These are phyloP conservation scores for Pecten maximus DNA, from an alignment of 2,888 invertebrate genomes.

Conservation along the genomic window DNA sequence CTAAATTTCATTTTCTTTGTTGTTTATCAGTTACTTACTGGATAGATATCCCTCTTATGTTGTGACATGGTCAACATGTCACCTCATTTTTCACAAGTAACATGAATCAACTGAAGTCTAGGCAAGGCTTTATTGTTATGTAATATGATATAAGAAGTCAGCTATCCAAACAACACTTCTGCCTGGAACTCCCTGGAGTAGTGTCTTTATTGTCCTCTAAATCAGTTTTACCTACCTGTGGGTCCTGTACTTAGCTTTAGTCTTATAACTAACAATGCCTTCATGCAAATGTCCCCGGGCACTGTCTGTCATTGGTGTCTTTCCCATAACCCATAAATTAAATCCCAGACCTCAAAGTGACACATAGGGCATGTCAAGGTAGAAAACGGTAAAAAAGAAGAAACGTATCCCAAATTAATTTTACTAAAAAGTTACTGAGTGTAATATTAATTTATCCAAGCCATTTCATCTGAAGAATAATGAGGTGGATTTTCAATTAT, in stretches of 20 bases:
- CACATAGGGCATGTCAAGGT: background rate
- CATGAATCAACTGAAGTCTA: background rate
- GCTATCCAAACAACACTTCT: background rate
- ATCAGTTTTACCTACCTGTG: background rate
- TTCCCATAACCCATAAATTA: conserved; percentile 21
- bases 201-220: conserved; percentile 29
- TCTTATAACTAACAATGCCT: background rate
- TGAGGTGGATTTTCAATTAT: no score
- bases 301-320: conserved; percentile 1
- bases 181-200: background rate
- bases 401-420: no score
- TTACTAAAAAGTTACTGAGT: no score
- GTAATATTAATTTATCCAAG: no score
- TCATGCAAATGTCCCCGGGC: background rate
- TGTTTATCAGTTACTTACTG: no score
- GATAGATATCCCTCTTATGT: no score
- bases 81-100: background rate
- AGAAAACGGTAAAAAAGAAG: background rate
- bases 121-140: background rate
- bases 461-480: no score
- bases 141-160: conserved; percentile 4
- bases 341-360: conserved; percentile 22
- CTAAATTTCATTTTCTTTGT: no score
- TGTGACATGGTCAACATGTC: background rate
- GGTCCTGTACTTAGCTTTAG: background rate